Base-by-base conservation (phyloP, 2,113 vertebrate genomes). In the Archilochus colubris region DNA sequence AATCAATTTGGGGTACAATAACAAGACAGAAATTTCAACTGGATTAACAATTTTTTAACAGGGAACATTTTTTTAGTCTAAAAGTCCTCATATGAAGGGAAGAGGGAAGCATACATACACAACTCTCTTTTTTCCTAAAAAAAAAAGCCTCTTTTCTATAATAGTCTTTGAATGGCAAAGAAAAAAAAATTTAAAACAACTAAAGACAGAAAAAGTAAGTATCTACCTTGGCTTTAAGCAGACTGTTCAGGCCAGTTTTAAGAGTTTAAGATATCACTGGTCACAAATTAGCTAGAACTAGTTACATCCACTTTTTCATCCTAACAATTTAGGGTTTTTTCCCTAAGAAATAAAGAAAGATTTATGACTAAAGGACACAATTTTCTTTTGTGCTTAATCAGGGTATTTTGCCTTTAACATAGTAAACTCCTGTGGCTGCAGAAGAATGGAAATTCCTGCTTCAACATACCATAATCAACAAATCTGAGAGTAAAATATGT, bases 321-420 rank as follows among this genome's bases (percentile, higher is more conserved):
- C 64, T 70, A 77, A 55, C 3, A 46, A 19, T 73, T 66, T 33
- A 73, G 59, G 2, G 0, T 2, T 86, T 87, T 68, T 28, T 66
- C 75, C 82, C 40, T 40, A 13, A 40, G 40, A 40, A 40, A 40
- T 40, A 40, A 10, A 40, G 40, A 40, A 40, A 40, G 66, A 70
- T 46, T 72, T 19, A 70, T 0, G 3, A 48, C 46, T 57, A 68
- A 78, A 84, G 51, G 18, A 57, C 53, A 5, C 18, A 3, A 7
- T 75, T 91, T 54, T 85, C 38, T 75, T 59, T 95, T 64, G 83
- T 55, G 57, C 68, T 89, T 84, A 88, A 91, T 62, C 25, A 76
- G 38, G 31, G 31, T 59, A 91, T 88, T n/a, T 69, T 51, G 91
- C 74, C 31, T 76, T 55, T 69, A 92, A 80, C 3, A 12, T 36